phyloP scores from a whole-genome alignment of 2,797 vertebrate species.

The Salmo trutta region DNA sequence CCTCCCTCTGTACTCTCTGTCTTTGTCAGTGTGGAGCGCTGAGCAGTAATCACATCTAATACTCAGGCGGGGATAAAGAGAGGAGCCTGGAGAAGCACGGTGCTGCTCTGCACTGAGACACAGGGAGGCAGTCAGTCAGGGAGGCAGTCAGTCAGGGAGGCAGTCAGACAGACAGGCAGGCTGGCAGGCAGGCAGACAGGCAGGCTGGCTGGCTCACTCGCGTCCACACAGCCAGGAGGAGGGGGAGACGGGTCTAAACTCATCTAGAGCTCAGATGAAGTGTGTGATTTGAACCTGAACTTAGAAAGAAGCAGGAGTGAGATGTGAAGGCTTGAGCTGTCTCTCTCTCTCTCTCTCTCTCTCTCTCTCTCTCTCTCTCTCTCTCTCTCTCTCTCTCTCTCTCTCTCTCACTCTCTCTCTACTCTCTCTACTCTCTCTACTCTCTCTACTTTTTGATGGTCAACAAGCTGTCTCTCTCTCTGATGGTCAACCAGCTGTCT shows the following conservation, averaged over 20 bases:
- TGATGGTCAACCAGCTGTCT: constrained; percentile 25
- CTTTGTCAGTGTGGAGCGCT: constrained; percentile 74
- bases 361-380: constrained; percentile 9
- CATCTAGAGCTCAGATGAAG: constrained; percentile 72
- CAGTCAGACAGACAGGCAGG: background rate
- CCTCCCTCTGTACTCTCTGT: constrained; percentile 72
- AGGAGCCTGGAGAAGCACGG: constrained; percentile 59
- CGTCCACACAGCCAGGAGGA: background rate
- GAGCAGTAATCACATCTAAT: constrained; percentile 87
- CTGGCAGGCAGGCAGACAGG: too few relatives aligned
- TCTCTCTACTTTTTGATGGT: background rate
- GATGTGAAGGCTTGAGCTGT: constrained; percentile 58
- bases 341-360: constrained; percentile 10
- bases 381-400: too few relatives aligned
- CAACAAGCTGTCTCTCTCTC: background rate
- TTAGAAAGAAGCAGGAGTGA: constrained; percentile 70
- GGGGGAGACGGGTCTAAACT: constrained; percentile 56
- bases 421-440: too few relatives aligned
- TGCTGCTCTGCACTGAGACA: constrained; percentile 40
- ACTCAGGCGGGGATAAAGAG: constrained; percentile 79
- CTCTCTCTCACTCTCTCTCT: too few relatives aligned
- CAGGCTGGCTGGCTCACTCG: background rate
- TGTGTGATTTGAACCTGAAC: constrained; percentile 71
- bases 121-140: background rate
- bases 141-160: background rate